phyloP scores from a whole-genome alignment of 2,888 invertebrate species.

The Blera fallax region DNA sequence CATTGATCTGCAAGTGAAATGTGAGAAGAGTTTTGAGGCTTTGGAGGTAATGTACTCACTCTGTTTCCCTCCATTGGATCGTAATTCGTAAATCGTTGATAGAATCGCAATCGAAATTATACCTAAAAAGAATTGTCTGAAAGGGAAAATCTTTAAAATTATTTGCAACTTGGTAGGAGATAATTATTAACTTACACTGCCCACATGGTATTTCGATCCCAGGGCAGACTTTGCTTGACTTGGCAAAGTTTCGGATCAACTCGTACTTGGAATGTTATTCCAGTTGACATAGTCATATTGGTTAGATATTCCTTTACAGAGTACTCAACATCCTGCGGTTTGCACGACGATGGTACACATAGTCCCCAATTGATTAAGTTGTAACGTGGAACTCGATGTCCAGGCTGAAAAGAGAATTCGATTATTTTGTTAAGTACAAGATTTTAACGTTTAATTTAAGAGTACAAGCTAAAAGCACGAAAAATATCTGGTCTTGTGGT shows the following conservation, averaged over 20 bases:
- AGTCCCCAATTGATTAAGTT: slow-evolving; percentile 87
- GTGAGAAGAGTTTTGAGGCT: neutral
- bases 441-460: no score
- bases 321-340: slow-evolving; percentile 84
- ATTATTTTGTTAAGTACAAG: neutral
- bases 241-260: slow-evolving; percentile 86
- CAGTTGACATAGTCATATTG: slow-evolving; percentile 83
- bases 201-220: slow-evolving; percentile 82
- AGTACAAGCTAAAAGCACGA: no score
- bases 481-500: no score
- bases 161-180: neutral
- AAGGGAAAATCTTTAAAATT: slow-evolving; percentile 4
- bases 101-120: slow-evolving; percentile 80
- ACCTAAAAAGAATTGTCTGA: slow-evolving; percentile 82
- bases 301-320: slow-evolving; percentile 83
- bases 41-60: slow-evolving; percentile 75
- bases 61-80: slow-evolving; percentile 75
- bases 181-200: slow-evolving; percentile 81
- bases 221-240: slow-evolving; percentile 79
- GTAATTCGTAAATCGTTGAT: slow-evolving; percentile 79
- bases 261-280: slow-evolving; percentile 83
- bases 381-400: slow-evolving; percentile 87
- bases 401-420: slow-evolving; percentile 83
- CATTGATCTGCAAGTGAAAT: slow-evolving; percentile 81
- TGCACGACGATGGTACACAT: slow-evolving; percentile 86